Percentiles rank a stretch among this genome's conserved stretches.
Evolutionary conservation across 2,113 vertebrate genomes (phyloP).

Genomic region (Cyanoderma ruficeps): DNA sequence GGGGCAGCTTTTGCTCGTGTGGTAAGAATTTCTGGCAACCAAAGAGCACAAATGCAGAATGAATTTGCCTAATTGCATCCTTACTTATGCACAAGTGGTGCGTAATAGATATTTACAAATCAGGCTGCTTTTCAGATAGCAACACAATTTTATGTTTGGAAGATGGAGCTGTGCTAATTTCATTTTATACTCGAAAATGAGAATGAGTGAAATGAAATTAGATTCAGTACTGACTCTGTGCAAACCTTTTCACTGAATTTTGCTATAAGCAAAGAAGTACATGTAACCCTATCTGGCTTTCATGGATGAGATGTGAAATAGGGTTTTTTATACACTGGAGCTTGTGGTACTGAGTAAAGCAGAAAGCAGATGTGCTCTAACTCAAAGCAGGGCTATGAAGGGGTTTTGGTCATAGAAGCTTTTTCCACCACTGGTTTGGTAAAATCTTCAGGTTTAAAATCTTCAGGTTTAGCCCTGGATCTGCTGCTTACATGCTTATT

Average conservation of each 20-base stretch:
- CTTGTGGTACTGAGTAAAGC: constrained; percentile 39
- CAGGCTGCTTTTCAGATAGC: constrained; percentile 34
- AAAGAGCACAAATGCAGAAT: neutral
- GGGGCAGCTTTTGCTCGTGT: neutral
- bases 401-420: neutral
- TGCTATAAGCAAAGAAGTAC: neutral
- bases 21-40: constrained; percentile 12
- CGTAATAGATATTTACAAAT: constrained; percentile 69
- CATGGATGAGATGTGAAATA: constrained; percentile 32
- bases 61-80: constrained; percentile 61
- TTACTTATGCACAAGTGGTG: constrained; percentile 59
- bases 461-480: neutral
- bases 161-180: constrained; percentile 1
- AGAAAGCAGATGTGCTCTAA: constrained; percentile 9
- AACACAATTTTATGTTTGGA: constrained; percentile 17
- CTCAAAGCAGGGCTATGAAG: neutral
- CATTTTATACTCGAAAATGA: constrained; percentile 31
- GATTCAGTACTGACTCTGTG: neutral
- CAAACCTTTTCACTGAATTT: neutral
- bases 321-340: neutral
- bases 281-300: neutral
- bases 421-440: neutral
- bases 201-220: neutral
- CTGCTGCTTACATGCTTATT: neutral
- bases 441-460: neutral